Percentiles rank a stretch among this genome's conserved stretches.
Conservation (phyloP, 1,140 invertebrate species). For the Melitaea cinxia region DNA sequence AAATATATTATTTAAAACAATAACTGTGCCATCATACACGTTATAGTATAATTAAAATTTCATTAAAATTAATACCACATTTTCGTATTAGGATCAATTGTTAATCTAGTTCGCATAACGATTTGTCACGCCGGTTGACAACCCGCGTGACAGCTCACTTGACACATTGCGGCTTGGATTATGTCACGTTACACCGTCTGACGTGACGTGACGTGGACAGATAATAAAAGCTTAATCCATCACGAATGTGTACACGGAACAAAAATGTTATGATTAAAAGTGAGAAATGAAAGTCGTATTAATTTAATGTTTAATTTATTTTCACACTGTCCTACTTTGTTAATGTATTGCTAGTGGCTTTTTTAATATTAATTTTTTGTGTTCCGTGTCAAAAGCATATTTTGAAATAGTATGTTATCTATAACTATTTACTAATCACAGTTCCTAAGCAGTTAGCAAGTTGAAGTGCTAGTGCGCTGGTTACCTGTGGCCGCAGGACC, state of each 20-base stretch:
- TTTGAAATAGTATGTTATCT: too few species aligned
- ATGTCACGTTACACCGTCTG: constrained; percentile 59
- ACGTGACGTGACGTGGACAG: constrained; percentile 46
- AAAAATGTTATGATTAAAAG: constrained; percentile 6
- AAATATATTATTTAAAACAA: too few species aligned
- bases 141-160: constrained; percentile 53
- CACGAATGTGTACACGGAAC: constrained; percentile 22
- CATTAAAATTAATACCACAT: neutral
- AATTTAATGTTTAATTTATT: neutral
- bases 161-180: constrained; percentile 69
- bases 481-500: too few species aligned
- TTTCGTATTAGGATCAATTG: constrained; percentile 18
- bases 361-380: too few species aligned
- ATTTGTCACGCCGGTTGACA: constrained; percentile 50
- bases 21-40: too few species aligned
- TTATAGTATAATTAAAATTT: too few species aligned
- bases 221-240: constrained; percentile 60
- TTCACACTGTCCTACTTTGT: too few species aligned
- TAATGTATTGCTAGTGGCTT: too few species aligned
- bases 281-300: neutral
- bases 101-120: constrained; percentile 40
- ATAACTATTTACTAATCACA: too few species aligned
- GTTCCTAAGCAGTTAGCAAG: too few species aligned
- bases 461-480: too few species aligned
- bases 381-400: too few species aligned